These are phyloP conservation scores for Parthenolecanium corni DNA, from an alignment of 2,888 invertebrate species.

Conservation along the genomic window DNA sequence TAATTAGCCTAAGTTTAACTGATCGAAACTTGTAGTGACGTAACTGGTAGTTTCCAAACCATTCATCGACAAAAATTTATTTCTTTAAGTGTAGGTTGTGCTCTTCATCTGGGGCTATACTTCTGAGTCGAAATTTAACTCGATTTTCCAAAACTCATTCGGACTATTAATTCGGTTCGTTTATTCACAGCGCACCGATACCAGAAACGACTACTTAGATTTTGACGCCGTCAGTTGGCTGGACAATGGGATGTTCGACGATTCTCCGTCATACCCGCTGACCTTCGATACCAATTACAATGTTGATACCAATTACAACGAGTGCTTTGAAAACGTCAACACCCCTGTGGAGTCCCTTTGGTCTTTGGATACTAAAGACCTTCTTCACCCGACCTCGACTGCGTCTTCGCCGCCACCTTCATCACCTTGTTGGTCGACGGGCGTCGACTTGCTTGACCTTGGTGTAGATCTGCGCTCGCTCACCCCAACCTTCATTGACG, in stretches of 20 bases:
- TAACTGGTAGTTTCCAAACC: no score
- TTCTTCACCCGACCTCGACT: background rate
- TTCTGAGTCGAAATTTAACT: no score
- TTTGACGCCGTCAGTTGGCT: background rate
- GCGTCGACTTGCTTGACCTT: background rate
- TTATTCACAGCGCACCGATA: slow-evolving; percentile 7
- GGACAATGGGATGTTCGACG: background rate
- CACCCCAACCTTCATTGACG: background rate
- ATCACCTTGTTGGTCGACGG: slow-evolving; percentile 3
- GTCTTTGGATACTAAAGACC: slow-evolving; percentile 16
- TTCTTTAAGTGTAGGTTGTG: no score
- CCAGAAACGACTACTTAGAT: slow-evolving; percentile 14
- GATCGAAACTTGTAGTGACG: no score
- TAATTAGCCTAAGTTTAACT: no score
- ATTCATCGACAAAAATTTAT: no score
- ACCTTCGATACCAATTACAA: background rate
- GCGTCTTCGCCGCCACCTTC: background rate
- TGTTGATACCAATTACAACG: background rate
- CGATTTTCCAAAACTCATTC: no score
- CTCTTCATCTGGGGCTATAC: no score
- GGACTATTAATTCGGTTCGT: no score
- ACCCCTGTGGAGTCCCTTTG: slow-evolving; percentile 12
- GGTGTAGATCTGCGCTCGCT: slow-evolving; percentile 5
- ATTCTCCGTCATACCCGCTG: background rate
- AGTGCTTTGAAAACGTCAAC: background rate